Conservation (phyloP, 2,113 vertebrate genomes). For the Bothrops jararaca region DNA sequence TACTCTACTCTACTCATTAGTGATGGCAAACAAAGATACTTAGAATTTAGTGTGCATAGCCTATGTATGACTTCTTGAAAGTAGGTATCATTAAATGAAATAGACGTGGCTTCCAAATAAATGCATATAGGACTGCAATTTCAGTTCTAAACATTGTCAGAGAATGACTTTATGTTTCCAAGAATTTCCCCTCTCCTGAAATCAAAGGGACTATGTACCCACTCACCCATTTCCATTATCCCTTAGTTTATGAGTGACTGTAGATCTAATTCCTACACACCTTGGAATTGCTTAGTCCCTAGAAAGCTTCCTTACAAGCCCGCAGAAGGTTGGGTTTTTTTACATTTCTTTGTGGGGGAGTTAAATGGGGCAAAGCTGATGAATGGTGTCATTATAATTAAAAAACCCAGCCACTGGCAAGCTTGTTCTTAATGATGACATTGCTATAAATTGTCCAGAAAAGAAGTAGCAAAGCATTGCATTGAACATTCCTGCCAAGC, state of each 20-base stretch:
- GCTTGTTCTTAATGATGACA: conserved; percentile 4
- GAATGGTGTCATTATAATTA: conserved; percentile 10
- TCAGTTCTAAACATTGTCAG: neutral
- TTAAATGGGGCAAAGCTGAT: conserved; percentile 2
- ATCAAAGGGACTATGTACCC: neutral
- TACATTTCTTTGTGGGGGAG: neutral
- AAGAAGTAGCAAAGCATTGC: neutral
- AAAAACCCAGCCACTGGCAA: conserved; percentile 39
- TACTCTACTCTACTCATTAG: neutral
- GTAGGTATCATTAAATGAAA: neutral
- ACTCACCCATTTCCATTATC: neutral
- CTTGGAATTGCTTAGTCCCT: neutral
- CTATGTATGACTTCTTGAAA: neutral
- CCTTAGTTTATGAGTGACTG: neutral
- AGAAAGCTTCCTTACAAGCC: neutral
- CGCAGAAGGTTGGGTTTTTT: neutral
- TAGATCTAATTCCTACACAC: neutral
- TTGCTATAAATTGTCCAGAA: conserved; percentile 38
- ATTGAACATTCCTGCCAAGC: conserved; percentile 15
- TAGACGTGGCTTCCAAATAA: neutral
- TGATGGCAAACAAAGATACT: neutral
- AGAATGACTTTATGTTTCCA: neutral
- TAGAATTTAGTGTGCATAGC: neutral
- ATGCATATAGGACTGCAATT: neutral
- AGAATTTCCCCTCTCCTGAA: neutral